Percentiles rank a stretch among this genome's conserved stretches.
Evolutionary conservation across 2,888 invertebrate species (phyloP).

Genomic region (Catocala sponsa): DNA sequence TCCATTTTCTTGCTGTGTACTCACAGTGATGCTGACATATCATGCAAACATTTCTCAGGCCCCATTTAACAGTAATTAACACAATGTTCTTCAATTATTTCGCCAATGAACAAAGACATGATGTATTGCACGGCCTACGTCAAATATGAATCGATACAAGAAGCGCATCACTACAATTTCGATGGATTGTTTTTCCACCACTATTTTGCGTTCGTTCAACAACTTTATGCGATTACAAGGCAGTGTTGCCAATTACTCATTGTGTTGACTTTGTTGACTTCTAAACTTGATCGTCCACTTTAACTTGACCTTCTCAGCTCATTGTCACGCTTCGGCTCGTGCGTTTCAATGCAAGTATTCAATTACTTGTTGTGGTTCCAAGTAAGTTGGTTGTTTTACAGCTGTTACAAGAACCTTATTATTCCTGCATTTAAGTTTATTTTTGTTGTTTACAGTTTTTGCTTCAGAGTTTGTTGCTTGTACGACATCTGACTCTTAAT

Average conservation of each 20-base stretch:
- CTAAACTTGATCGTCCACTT: conserved; percentile 53
- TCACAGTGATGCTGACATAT: conserved; percentile 20
- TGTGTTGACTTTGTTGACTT: conserved; percentile 59
- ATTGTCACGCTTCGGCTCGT: conserved; percentile 47
- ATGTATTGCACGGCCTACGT: neutral
- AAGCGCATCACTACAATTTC: conserved; percentile 24
- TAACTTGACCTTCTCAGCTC: conserved; percentile 51
- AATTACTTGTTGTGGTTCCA: conserved; percentile 50
- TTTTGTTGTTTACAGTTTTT: conserved; percentile 50
- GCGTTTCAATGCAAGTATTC: conserved; percentile 47
- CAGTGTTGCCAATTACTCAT: conserved; percentile 61
- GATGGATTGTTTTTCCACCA: conserved; percentile 40
- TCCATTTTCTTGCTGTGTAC: conserved; percentile 12
- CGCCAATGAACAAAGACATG: conserved; percentile 16
- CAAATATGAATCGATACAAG: conserved; percentile 3
- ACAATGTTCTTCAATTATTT: conserved; percentile 20
- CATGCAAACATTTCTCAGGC: conserved; percentile 40
- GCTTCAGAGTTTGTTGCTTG: conserved; percentile 23
- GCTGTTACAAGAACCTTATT: conserved; percentile 49
- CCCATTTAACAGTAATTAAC: conserved; percentile 25
- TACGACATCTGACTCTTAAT: conserved; percentile 56
- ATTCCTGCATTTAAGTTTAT: conserved; percentile 45
- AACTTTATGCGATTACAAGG: conserved; percentile 48
- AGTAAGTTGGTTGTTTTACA: conserved; percentile 42
- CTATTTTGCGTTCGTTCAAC: conserved; percentile 38